phyloP scores from a whole-genome alignment of 2,888 invertebrate genomes.

The Thecophora atra region DNA sequence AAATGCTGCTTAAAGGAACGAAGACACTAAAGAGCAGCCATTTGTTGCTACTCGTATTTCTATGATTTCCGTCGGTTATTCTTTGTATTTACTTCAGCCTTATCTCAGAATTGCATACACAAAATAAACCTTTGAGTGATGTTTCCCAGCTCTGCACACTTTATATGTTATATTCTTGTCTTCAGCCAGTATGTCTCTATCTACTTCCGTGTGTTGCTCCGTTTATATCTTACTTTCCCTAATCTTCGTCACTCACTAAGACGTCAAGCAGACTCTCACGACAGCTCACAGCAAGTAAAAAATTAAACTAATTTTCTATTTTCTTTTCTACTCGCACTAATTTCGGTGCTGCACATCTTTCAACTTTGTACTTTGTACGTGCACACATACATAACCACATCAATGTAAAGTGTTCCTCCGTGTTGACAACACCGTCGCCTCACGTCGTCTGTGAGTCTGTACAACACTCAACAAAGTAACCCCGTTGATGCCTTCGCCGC shows the following conservation, averaged over 20 bases:
- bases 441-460: background rate
- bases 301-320: conserved; percentile 9
- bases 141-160: background rate
- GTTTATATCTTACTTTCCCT: too few relatives aligned
- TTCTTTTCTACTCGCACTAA: background rate
- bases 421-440: conserved; percentile 22
- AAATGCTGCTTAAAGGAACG: too few relatives aligned
- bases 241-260: too few relatives aligned
- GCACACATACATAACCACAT: background rate
- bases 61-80: background rate
- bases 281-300: too few relatives aligned
- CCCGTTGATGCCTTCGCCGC: background rate
- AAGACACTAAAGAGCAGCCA: background rate
- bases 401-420: conserved; percentile 2
- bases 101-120: conserved; percentile 7
- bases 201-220: too few relatives aligned
- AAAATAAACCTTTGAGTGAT: conserved; percentile 9
- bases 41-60: conserved; percentile 8
- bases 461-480: conserved; percentile 11
- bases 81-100: background rate
- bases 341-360: conserved; percentile 14
- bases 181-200: too few relatives aligned
- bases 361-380: conserved; percentile 6
- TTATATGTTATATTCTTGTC: too few relatives aligned
- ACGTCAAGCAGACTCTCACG: too few relatives aligned